Conservation (phyloP, 2,888 invertebrate species). For the Aelia acuminata region DNA sequence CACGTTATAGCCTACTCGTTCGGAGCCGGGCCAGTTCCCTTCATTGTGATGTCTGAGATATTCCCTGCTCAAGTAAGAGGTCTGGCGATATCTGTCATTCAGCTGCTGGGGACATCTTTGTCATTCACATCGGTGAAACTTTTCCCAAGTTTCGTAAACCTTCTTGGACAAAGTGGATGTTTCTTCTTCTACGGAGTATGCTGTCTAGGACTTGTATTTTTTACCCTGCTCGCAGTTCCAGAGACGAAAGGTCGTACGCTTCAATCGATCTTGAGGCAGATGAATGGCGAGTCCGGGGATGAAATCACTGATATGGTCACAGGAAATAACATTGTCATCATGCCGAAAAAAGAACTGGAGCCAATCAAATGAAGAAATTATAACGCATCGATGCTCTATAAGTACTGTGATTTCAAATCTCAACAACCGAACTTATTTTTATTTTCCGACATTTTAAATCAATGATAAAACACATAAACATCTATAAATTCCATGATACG, state of each 20-base stretch:
- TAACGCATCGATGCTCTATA: background rate
- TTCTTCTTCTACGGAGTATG: constrained; percentile 70
- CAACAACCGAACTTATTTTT: background rate
- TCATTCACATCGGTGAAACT: constrained; percentile 70
- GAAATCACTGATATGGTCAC: constrained; percentile 55
- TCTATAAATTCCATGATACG: too few species aligned
- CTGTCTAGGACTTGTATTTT: constrained; percentile 68
- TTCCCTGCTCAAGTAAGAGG: constrained; percentile 70
- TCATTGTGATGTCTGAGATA: constrained; percentile 70
- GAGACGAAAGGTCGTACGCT: constrained; percentile 71
- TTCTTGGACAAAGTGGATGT: constrained; percentile 69
- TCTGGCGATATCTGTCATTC: constrained; percentile 70
- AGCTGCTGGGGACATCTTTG: constrained; percentile 70
- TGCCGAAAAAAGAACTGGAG: constrained; percentile 50
- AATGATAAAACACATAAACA: background rate
- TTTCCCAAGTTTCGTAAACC: constrained; percentile 69
- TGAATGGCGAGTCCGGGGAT: constrained; percentile 63
- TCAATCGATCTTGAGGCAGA: constrained; percentile 69
- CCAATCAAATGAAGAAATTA: constrained; percentile 44
- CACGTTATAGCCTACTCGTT: constrained; percentile 71
- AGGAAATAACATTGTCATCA: constrained; percentile 18
- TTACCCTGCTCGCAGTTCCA: constrained; percentile 69
- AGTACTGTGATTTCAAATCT: background rate
- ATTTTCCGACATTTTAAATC: background rate
- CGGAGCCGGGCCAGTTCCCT: constrained; percentile 71